A percentile compares a stretch with the other conserved stretches of the same genome.
Conservation (phyloP, 2,113 vertebrate genomes). For the Globicephala melas region DNA sequence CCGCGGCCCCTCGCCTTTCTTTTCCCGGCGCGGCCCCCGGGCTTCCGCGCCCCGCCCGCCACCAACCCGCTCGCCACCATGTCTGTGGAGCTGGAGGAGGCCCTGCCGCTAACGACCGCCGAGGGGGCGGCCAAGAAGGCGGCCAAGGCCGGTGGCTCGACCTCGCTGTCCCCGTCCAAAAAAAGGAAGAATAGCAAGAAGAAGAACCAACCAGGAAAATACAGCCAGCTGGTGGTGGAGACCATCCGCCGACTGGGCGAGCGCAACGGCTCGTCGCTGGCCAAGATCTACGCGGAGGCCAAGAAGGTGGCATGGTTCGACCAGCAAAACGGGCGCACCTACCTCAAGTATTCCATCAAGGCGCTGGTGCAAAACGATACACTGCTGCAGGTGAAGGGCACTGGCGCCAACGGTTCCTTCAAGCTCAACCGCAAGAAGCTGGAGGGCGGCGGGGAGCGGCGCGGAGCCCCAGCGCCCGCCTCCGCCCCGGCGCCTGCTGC, state of each 20-base stretch:
- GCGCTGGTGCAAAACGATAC: constrained; percentile 92
- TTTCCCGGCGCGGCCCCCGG: constrained; percentile 37
- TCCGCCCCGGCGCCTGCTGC: constrained; percentile 9
- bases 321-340: constrained; percentile 90
- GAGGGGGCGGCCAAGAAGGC: constrained; percentile 81
- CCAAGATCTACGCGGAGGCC: constrained; percentile 89
- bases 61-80: constrained; percentile 74
- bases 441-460: constrained; percentile 79
- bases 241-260: constrained; percentile 87
- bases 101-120: constrained; percentile 78
- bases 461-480: constrained; percentile 49
- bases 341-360: constrained; percentile 89
- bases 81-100: constrained; percentile 83
- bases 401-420: constrained; percentile 91
- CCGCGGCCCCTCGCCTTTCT: constrained; percentile 42
- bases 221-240: constrained; percentile 90
- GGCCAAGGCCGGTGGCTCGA: constrained; percentile 47
- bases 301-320: constrained; percentile 91
- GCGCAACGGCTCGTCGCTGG: constrained; percentile 88
- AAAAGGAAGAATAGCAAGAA: constrained; percentile 85
- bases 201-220: constrained; percentile 90
- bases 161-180: constrained; percentile 71
- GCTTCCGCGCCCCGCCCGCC: constrained; percentile 66
- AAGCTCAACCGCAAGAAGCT: constrained; percentile 90
- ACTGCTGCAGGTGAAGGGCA: constrained; percentile 90